Percentiles rank a stretch among this genome's conserved stretches.
Conservation (phyloP, 1,140 invertebrate genomes). For the Stegodyphus mimosarum region DNA sequence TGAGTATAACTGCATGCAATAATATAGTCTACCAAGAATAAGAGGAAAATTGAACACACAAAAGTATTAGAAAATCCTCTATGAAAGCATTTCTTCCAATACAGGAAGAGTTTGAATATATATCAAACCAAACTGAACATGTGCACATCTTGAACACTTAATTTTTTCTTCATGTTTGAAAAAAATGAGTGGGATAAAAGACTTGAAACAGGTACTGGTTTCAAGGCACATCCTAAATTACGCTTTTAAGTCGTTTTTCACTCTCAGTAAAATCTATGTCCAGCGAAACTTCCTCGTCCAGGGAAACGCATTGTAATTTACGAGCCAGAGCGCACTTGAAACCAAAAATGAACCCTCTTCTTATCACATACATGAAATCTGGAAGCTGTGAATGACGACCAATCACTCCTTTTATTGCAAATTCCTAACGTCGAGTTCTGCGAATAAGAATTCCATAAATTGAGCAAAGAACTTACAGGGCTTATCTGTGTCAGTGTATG, state of each 20-base stretch:
- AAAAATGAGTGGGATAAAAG: too few relatives aligned
- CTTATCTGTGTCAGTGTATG: conserved; percentile 3
- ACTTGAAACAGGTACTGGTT: too few relatives aligned
- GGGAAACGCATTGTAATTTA: too few relatives aligned
- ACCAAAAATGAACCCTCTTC: not conserved
- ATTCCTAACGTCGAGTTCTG: conserved; percentile 7
- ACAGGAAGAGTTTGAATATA: too few relatives aligned
- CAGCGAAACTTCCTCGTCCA: too few relatives aligned
- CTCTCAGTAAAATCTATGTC: too few relatives aligned
- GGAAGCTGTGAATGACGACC: conserved; percentile 25
- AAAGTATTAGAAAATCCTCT: not conserved
- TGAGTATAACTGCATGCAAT: not conserved
- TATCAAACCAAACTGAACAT: too few relatives aligned
- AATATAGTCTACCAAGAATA: not conserved
- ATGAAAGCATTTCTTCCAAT: not conserved
- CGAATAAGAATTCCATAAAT: conserved; percentile 31
- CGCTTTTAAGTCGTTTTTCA: too few relatives aligned
- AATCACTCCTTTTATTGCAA: conserved; percentile 33
- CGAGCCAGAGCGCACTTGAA: too few relatives aligned
- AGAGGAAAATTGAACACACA: not conserved
- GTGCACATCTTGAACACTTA: too few relatives aligned
- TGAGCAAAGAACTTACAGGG: conserved; percentile 20
- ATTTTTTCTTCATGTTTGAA: too few relatives aligned
- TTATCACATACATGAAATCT: conserved; percentile 15
- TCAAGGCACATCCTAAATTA: too few relatives aligned